These are phyloP conservation scores for Laothoe populi DNA, from an alignment of 2,888 invertebrate genomes.

Conservation along the genomic window DNA sequence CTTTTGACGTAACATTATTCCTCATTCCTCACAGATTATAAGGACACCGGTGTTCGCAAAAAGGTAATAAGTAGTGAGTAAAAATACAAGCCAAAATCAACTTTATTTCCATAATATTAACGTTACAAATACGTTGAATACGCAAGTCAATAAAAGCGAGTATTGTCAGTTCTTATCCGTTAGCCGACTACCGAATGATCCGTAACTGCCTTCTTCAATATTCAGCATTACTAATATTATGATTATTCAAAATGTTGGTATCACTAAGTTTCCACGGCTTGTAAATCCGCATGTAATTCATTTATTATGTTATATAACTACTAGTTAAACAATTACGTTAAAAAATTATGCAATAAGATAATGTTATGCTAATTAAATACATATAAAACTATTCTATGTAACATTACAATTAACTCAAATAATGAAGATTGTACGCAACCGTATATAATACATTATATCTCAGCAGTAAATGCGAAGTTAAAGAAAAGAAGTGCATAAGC, in stretches of 20 bases:
- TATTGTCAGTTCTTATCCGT: too few species aligned
- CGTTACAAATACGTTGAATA: too few species aligned
- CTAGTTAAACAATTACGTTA: background rate
- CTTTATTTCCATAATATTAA: too few species aligned
- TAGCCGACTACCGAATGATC: too few species aligned
- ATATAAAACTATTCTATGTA: slow-evolving; percentile 17
- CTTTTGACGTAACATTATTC: too few species aligned
- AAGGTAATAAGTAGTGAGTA: too few species aligned
- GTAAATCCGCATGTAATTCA: background rate
- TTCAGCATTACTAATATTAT: too few species aligned
- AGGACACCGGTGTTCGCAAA: too few species aligned
- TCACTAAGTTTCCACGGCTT: background rate
- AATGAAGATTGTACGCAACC: slow-evolving; percentile 12
- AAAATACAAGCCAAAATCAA: too few species aligned
- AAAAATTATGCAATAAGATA: background rate
- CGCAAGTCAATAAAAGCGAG: too few species aligned
- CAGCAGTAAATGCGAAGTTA: background rate
- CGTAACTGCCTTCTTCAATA: too few species aligned
- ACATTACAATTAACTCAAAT: slow-evolving; percentile 10
- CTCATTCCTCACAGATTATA: too few species aligned
- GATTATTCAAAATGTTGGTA: background rate
- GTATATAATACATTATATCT: slow-evolving; percentile 4
- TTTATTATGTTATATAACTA: background rate
- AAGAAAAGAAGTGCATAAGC: background rate
- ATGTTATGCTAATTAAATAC: slow-evolving; percentile 13